phyloP scores from a whole-genome alignment of 92 coral and sea anemone genomes.

The Parazoanthus swiftii region DNA sequence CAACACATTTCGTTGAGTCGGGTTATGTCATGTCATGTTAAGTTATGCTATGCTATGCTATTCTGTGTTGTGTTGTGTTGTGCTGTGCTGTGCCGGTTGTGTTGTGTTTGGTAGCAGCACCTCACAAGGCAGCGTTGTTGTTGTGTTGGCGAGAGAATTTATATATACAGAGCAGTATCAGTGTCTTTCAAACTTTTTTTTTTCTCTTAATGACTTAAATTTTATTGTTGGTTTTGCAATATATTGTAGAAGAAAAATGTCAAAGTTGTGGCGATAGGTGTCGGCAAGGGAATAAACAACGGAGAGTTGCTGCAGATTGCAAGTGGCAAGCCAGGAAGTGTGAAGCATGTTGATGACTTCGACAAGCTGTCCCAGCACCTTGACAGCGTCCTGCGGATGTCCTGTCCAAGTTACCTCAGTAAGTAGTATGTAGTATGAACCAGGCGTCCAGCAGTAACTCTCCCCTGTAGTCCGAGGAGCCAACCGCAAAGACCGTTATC shows the following conservation, averaged over 20 bases:
- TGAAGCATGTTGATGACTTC: slow-evolving; percentile 33
- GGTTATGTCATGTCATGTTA: no score
- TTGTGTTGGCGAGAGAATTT: not conserved
- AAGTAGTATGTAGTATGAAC: not conserved
- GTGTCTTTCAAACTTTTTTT: not conserved
- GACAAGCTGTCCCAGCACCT: slow-evolving; percentile 6
- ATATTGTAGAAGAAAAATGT: slow-evolving; percentile 1
- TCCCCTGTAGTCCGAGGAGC: no score
- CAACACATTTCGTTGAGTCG: no score
- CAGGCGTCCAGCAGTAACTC: not conserved
- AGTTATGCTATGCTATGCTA: no score
- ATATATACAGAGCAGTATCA: no score
- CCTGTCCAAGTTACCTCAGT: slow-evolving; percentile 24
- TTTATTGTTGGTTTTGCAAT: not conserved
- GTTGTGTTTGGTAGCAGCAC: no score
- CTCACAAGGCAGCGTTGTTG: no score
- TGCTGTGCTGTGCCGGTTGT: not conserved
- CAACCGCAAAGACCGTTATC: no score
- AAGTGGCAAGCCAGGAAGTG: not conserved
- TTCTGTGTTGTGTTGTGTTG: not conserved
- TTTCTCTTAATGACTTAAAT: not conserved
- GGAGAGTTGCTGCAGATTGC: slow-evolving; percentile 13
- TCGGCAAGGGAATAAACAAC: slow-evolving; percentile 13
- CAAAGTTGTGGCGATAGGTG: slow-evolving; percentile 35
- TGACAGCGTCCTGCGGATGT: slow-evolving; percentile 28